Percentiles rank a stretch among this genome's conserved stretches.
These are phyloP conservation scores for Brenthis daphne DNA, from an alignment of 2,888 invertebrate genomes.

Conservation along the genomic window DNA sequence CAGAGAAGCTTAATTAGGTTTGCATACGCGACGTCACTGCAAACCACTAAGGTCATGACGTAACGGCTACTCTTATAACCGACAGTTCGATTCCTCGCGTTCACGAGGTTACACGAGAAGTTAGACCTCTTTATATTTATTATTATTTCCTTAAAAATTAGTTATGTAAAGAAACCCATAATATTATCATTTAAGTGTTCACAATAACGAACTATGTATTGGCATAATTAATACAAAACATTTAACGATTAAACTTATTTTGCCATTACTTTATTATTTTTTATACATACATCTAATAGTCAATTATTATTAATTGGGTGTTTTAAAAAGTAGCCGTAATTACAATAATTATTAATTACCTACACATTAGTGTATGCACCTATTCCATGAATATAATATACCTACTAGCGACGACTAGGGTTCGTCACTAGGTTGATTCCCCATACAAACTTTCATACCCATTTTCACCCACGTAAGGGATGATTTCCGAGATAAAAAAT, in stretches of 20 bases:
- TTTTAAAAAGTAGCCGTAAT: neutral
- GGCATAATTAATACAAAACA: too few relatives aligned
- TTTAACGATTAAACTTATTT: too few relatives aligned
- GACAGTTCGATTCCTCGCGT: conserved; percentile 32
- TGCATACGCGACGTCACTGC: conserved; percentile 63
- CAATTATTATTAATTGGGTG: too few relatives aligned
- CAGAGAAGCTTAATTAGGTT: conserved; percentile 57
- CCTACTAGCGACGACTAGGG: neutral
- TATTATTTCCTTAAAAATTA: conserved; percentile 34
- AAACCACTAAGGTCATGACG: conserved; percentile 75
- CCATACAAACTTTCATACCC: too few relatives aligned
- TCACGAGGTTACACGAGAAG: conserved; percentile 34
- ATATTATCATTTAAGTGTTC: too few relatives aligned
- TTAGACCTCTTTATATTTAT: conserved; percentile 19
- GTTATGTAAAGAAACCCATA: conserved; percentile 15
- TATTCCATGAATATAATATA: conserved; percentile 1
- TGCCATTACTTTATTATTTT: too few relatives aligned
- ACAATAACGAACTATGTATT: too few relatives aligned
- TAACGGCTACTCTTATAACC: conserved; percentile 58
- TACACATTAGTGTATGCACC: too few relatives aligned
- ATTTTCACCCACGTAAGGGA: too few relatives aligned
- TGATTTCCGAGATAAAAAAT: too few relatives aligned
- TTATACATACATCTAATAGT: too few relatives aligned
- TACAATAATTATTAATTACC: neutral
- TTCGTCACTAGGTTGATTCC: too few relatives aligned